These are phyloP conservation scores for Hippocampus guttulatus DNA, from an alignment of 2,113 vertebrate genomes.

Conservation along the genomic window DNA sequence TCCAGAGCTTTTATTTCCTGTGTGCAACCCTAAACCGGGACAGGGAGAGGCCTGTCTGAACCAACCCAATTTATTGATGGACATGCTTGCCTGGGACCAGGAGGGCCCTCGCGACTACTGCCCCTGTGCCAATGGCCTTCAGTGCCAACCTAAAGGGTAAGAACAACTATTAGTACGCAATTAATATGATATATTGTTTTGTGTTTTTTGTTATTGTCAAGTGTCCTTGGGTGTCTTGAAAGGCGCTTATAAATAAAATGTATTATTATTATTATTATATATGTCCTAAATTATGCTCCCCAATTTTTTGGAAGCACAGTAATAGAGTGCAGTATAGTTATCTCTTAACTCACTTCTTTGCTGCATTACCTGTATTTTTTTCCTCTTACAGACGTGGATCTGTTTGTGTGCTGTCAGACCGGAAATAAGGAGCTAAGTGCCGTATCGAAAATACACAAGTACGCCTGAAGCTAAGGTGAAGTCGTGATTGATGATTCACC, in stretches of 20 bases:
- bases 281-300: background rate
- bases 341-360: background rate
- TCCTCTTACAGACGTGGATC: slow-evolving; percentile 49
- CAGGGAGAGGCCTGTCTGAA: slow-evolving; percentile 79
- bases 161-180: background rate
- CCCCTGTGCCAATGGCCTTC: slow-evolving; percentile 78
- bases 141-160: slow-evolving; percentile 82
- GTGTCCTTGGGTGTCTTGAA: too few relatives aligned
- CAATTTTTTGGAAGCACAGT: background rate
- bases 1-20: slow-evolving; percentile 85
- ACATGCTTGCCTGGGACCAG: slow-evolving; percentile 87
- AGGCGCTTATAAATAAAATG: too few relatives aligned
- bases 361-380: background rate
- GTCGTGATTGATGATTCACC: background rate
- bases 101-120: slow-evolving; percentile 83
- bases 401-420: slow-evolving; percentile 46
- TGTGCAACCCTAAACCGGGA: slow-evolving; percentile 80
- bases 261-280: background rate
- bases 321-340: background rate
- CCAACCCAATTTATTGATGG: slow-evolving; percentile 79
- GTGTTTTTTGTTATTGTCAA: too few relatives aligned
- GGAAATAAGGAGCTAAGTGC: background rate
- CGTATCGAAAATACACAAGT: background rate
- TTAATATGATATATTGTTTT: background rate
- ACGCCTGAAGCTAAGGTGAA: background rate